phyloP scores from a whole-genome alignment of 1,140 invertebrate genomes.

The Ctenoplectra terminalis region DNA sequence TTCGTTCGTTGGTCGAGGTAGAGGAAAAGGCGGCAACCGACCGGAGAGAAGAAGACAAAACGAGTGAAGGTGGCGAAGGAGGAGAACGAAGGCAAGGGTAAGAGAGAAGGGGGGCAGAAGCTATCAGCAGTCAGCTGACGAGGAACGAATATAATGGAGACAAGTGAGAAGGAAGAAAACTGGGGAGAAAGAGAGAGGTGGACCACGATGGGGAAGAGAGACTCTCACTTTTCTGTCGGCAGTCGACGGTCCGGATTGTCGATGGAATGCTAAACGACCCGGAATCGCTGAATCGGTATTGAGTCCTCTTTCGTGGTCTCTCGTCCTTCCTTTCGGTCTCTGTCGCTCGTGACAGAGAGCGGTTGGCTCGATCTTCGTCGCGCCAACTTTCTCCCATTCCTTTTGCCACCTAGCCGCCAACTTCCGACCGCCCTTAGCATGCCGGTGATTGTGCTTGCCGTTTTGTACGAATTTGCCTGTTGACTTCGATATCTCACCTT shows the following conservation, averaged over 20 bases:
- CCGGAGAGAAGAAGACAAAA: conserved; percentile 4
- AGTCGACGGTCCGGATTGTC: conserved; percentile 75
- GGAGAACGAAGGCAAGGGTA: not conserved
- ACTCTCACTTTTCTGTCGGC: conserved; percentile 76
- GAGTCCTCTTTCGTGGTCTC: conserved; percentile 64
- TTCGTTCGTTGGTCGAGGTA: conserved; percentile 36
- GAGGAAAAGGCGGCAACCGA: not conserved
- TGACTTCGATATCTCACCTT: conserved; percentile 52
- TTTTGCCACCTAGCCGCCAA: conserved; percentile 50
- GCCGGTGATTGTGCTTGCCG: conserved; percentile 56
- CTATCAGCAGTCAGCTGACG: conserved; percentile 75
- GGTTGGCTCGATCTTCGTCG: conserved; percentile 9
- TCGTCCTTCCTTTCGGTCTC: conserved; percentile 35
- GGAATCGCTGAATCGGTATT: conserved; percentile 74
- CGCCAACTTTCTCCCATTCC: conserved; percentile 32
- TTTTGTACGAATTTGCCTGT: conserved; percentile 62
- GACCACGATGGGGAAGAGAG: conserved; percentile 9
- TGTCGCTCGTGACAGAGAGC: not conserved
- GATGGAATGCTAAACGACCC: conserved; percentile 76
- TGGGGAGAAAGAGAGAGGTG: not conserved
- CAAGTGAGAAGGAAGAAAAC: conserved; percentile 17
- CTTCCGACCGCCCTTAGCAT: conserved; percentile 52
- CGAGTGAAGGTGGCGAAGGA: conserved; percentile 1
- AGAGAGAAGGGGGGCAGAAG: conserved; percentile 48
- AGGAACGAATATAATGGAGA: conserved; percentile 70